Evolutionary conservation across 2,888 invertebrate species (phyloP).

Genomic region (Scaptomyza cyrtandrae): DNA sequence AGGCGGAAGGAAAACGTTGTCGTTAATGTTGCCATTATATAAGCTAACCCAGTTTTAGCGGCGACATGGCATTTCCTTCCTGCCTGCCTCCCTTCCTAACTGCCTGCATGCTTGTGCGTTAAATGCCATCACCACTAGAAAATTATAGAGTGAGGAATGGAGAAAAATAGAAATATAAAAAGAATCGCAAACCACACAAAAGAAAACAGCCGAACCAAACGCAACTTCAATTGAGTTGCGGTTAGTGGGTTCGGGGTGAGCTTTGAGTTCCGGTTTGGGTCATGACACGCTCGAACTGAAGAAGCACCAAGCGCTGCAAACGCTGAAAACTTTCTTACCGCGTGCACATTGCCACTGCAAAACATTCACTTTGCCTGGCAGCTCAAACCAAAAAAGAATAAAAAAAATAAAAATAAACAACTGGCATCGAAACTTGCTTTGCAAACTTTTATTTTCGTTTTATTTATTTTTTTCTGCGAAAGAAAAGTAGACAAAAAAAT

Average conservation of each 20-base stretch:
- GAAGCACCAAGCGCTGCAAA: constrained; percentile 13
- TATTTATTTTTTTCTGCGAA: constrained; percentile 2
- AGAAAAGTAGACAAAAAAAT: constrained; percentile 23
- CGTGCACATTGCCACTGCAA: constrained; percentile 57
- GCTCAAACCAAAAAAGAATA: constrained; percentile 10
- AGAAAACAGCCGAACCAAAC: constrained; percentile 35
- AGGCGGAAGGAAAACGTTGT: constrained; percentile 72
- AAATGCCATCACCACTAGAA: constrained; percentile 52
- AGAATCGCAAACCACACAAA: constrained; percentile 36
- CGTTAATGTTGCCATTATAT: constrained; percentile 76
- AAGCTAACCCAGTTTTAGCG: constrained; percentile 79
- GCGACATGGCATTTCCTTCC: constrained; percentile 77
- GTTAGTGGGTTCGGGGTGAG: constrained; percentile 5
- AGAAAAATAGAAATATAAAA: not conserved
- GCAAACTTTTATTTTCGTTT: constrained; percentile 44
- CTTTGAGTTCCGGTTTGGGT: constrained; percentile 12
- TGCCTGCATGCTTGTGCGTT: constrained; percentile 52
- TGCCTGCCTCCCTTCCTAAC: constrained; percentile 22
- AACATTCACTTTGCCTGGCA: constrained; percentile 61
- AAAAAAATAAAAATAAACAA: constrained; percentile 9
- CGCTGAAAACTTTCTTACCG: constrained; percentile 56
- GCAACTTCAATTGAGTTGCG: constrained; percentile 41
- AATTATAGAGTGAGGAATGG: constrained; percentile 39
- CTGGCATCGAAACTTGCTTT: constrained; percentile 54
- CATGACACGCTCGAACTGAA: constrained; percentile 57